Percentiles rank a stretch among this genome's conserved stretches.
Conservation (phyloP, 2,113 vertebrate species). For the Sebastes schlegelii region DNA sequence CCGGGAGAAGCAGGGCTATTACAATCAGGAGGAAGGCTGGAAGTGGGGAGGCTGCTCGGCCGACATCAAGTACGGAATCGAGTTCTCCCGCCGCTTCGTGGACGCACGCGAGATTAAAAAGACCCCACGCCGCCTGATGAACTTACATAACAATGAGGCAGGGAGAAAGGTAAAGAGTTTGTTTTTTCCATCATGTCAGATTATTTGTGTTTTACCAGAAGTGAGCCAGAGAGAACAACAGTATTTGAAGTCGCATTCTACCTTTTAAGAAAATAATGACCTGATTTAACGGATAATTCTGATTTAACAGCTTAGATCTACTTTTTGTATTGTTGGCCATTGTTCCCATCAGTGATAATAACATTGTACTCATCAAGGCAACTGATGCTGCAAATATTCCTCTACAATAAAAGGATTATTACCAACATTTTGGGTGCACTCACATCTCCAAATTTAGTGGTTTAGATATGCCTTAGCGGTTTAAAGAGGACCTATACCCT, state of each 20-base stretch:
- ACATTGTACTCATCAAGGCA: background rate
- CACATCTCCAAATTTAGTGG: background rate
- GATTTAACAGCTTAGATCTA: background rate
- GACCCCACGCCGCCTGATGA: slow-evolving; percentile 97
- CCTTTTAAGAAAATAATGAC: background rate
- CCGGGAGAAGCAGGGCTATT: slow-evolving; percentile 98
- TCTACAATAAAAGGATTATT: background rate
- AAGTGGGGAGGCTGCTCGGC: slow-evolving; percentile 99
- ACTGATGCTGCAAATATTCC: background rate
- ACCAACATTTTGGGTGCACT: background rate
- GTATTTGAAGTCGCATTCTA: background rate
- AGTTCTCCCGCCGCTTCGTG: slow-evolving; percentile 97
- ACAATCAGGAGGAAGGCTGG: slow-evolving; percentile 99
- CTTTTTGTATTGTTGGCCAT: background rate
- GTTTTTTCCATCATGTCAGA: background rate
- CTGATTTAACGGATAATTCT: background rate
- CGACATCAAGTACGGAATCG: slow-evolving; percentile 98
- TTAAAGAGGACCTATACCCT: too few species aligned
- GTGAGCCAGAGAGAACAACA: background rate
- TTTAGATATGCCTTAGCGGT: background rate
- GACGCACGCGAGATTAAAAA: slow-evolving; percentile 98
- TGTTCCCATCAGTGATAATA: background rate
- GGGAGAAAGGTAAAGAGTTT: slow-evolving; percentile 93
- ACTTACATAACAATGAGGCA: slow-evolving; percentile 99
- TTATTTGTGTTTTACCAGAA: background rate